Conservation (phyloP, 2,113 vertebrate genomes). For the Hyperopisus bebe region DNA sequence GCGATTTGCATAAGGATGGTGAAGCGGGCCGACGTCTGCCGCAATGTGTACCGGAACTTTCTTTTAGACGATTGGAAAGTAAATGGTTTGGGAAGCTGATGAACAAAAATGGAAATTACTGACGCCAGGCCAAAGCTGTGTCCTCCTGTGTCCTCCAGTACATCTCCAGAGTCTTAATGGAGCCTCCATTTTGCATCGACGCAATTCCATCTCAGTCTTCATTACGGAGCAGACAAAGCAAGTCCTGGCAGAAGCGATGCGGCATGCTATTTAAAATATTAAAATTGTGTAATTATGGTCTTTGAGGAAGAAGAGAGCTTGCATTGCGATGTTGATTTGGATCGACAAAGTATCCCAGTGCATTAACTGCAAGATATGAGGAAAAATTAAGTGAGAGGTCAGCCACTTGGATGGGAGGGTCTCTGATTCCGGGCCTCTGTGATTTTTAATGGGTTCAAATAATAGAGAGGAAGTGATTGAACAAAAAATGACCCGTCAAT, state of each 20-base stretch:
- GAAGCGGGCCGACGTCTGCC: not conserved
- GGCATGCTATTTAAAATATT: constrained; percentile 10
- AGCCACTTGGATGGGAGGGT: constrained; percentile 33
- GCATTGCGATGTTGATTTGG: constrained; percentile 19
- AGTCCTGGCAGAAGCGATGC: not conserved
- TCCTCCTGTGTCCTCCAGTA: not conserved
- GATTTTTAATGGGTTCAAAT: constrained; percentile 54
- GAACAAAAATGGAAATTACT: not conserved
- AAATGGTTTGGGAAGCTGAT: not conserved
- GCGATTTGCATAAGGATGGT: not conserved
- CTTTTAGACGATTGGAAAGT: not conserved
- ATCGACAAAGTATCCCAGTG: constrained; percentile 21
- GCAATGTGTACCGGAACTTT: not conserved
- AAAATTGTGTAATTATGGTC: not conserved
- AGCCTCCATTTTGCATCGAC: not conserved
- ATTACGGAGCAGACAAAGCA: not conserved
- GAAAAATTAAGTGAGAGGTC: constrained; percentile 37
- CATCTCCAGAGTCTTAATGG: not conserved
- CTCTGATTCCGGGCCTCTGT: constrained; percentile 41
- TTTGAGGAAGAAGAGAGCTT: not conserved
- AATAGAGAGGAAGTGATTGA: constrained; percentile 48
- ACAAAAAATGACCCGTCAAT: constrained; percentile 54
- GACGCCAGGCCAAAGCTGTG: not conserved
- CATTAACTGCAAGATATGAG: constrained; percentile 46
- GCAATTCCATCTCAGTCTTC: not conserved